These are phyloP conservation scores for Vipera latastei DNA, from an alignment of 2,797 vertebrate genomes.

Conservation along the genomic window DNA sequence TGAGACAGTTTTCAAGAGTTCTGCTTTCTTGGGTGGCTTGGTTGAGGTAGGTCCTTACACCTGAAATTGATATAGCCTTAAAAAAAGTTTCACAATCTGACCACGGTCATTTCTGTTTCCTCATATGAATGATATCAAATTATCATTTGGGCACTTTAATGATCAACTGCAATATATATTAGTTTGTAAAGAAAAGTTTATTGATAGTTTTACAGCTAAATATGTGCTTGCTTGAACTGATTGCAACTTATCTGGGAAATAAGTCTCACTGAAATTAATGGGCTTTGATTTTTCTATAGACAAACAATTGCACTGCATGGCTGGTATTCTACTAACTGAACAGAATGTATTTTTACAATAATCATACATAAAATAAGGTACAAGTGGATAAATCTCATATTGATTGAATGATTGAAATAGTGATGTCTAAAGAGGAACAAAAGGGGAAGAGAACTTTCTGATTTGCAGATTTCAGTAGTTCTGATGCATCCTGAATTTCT, in stretches of 20 bases:
- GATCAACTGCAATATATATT: neutral
- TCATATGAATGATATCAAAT: neutral
- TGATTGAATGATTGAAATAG: neutral
- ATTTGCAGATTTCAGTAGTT: neutral
- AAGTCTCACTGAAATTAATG: neutral
- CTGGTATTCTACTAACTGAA: neutral
- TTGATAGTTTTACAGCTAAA: neutral
- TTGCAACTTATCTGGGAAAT: neutral
- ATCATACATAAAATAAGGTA: neutral
- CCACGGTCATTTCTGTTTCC: too few species aligned
- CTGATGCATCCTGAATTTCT: neutral
- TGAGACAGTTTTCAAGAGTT: too few species aligned
- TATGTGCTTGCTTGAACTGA: too few species aligned
- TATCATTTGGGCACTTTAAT: neutral
- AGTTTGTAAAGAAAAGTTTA: neutral
- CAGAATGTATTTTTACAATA: neutral
- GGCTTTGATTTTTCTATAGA: neutral
- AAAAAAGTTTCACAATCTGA: neutral
- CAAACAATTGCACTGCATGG: neutral
- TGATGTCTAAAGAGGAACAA: neutral
- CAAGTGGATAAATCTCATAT: neutral
- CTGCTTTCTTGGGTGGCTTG: too few species aligned
- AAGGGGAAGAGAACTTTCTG: neutral
- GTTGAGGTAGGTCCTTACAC: neutral
- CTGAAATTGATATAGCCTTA: neutral